Base-by-base conservation (phyloP, 2,113 vertebrate genomes). In the Phodopus roborovskii region DNA sequence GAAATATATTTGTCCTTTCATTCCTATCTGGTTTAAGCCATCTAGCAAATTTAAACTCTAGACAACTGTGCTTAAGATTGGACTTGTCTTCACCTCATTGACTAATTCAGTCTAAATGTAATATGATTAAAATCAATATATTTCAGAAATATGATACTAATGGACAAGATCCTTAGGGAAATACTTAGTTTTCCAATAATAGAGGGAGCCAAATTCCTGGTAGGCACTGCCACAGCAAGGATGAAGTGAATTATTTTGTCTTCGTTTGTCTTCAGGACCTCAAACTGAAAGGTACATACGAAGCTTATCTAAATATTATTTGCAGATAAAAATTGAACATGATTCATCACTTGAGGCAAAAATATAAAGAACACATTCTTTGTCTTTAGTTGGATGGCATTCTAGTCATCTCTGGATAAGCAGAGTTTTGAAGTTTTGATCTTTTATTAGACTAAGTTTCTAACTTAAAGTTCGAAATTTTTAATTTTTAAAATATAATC, bases 91-190 rank as follows among this genome's bases (percentile, higher is more conserved):
- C 96, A 95, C 90, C 64, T 86, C 84, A 75, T 85, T 94, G 81
- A 90, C 91, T 95, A 96, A 97, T 97, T 96, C 71, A 73, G 24
- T 89, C 92, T 96, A 97, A 97, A 88, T 50, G 66, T 74, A n/a
- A 94, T 71, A 91, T 95, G 97, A 97, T 96, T 97, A 97, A 97
- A 98, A 96, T 96, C 62, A 87, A 82, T 83, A 96, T 95, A 56
- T 90, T 90, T 94, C 84, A 92, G 66, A 94, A 96, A 97, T 94
- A 78, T 94, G 48, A 71, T 96, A 91, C 93, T 62, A 62, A 30
- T 94, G 22, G 85, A 85, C 42, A 50, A 28, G 64, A 92, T 96
- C 96, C 96, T 97, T 94, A 26, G 96, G 95, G 95, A 97, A 93
- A 96, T 97, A 94, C 66, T 58, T 90, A 88, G 92, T 94, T 88